A percentile compares a stretch with the other conserved stretches of the same genome.
Evolutionary conservation across 2,888 invertebrate species (phyloP).

Genomic region (Crioceris asparagi): DNA sequence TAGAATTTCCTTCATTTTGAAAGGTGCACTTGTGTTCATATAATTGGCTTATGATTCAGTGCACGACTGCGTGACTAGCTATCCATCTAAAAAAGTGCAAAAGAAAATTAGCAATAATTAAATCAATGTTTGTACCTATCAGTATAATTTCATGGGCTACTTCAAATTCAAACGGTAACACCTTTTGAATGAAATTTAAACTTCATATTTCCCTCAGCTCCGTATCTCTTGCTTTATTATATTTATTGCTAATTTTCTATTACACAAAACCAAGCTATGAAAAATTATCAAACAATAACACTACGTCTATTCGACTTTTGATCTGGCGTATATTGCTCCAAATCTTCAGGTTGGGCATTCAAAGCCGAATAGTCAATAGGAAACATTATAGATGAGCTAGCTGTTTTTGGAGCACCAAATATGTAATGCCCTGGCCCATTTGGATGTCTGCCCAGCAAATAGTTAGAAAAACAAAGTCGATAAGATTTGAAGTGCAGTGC

Average conservation of each 20-base stretch:
- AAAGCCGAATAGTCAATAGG: conserved; percentile 68
- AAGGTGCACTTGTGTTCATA: conserved; percentile 36
- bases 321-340: conserved; percentile 59
- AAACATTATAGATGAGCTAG: conserved; percentile 49
- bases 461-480: conserved; percentile 63
- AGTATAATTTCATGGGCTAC: too few species aligned
- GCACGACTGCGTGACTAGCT: too few species aligned
- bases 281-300: conserved; percentile 46
- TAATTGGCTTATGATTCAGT: conserved; percentile 10
- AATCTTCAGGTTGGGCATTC: conserved; percentile 57
- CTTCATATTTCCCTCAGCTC: too few species aligned
- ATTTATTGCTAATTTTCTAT: conserved; percentile 1
- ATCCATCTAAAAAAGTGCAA: conserved; percentile 6
- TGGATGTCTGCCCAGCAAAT: conserved; percentile 61
- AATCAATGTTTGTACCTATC: too few species aligned
- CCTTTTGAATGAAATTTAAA: too few species aligned
- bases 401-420: conserved; percentile 50
- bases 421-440: conserved; percentile 68
- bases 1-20: conserved; percentile 33
- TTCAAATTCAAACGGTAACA: too few species aligned
- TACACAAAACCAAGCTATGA: neutral
- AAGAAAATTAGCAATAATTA: conserved; percentile 7
- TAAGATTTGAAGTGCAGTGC: conserved; percentile 56
- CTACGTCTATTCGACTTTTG: conserved; percentile 59
- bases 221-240: too few species aligned